Conservation (phyloP, 2,888 invertebrate genomes). For the Timandra comae region DNA sequence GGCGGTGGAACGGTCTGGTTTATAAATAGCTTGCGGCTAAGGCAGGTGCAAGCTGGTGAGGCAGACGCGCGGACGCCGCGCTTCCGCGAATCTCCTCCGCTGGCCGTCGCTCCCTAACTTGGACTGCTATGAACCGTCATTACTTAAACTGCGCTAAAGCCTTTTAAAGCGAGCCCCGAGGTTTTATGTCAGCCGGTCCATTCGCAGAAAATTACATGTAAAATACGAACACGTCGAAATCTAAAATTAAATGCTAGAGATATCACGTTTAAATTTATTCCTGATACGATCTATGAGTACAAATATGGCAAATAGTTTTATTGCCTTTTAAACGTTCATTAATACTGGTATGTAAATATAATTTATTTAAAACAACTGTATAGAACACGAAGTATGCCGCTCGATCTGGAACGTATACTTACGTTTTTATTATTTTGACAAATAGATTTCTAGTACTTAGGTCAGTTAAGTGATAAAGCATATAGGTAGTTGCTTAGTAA, state of each 20-base stretch:
- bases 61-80: constrained; percentile 68
- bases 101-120: constrained; percentile 23
- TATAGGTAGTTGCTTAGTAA: constrained; percentile 3
- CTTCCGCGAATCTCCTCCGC: constrained; percentile 57
- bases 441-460: too few species aligned
- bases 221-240: constrained; percentile 13
- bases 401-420: constrained; percentile 2
- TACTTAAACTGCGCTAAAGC: constrained; percentile 11
- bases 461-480: too few species aligned
- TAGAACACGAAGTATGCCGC: too few species aligned
- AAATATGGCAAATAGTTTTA: constrained; percentile 7
- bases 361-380: constrained; percentile 1
- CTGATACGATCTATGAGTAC: constrained; percentile 1
- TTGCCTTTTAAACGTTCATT: constrained; percentile 2
- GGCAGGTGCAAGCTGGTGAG: constrained; percentile 49
- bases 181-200: constrained; percentile 15
- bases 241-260: constrained; percentile 11
- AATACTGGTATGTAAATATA: constrained; percentile 6
- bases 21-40: constrained; percentile 66
- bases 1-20: constrained; percentile 57
- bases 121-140: constrained; percentile 12
- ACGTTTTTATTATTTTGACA: too few species aligned
- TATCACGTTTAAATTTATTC: constrained; percentile 4
- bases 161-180: constrained; percentile 16
- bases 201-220: constrained; percentile 16